phyloP scores from a whole-genome alignment of 2,113 vertebrate genomes.

The Quiscalus mexicanus region DNA sequence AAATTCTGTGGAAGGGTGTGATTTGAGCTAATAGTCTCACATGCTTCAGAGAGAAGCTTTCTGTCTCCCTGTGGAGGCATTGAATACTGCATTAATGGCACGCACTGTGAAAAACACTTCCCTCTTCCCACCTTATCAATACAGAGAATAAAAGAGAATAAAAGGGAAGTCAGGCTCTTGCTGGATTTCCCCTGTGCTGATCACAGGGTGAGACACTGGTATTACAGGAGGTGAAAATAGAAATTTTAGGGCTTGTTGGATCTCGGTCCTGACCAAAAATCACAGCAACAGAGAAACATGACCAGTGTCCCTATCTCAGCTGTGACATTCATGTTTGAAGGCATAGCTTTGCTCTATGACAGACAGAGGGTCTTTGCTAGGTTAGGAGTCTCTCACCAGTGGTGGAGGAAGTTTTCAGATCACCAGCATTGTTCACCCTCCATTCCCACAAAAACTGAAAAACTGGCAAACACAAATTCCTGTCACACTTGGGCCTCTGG shows the following conservation, averaged over 20 bases:
- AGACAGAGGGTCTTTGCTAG: background rate
- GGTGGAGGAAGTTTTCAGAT: background rate
- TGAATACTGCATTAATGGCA: background rate
- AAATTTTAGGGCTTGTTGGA: background rate
- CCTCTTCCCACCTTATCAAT: background rate
- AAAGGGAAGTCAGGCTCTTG: background rate
- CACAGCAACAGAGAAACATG: background rate
- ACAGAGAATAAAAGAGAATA: background rate
- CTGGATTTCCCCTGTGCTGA: background rate
- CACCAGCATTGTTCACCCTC: background rate
- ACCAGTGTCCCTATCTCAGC: background rate
- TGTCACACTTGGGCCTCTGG: background rate
- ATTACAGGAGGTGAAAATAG: background rate
- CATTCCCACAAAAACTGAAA: background rate
- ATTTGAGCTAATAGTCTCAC: constrained; percentile 10
- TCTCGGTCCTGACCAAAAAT: background rate
- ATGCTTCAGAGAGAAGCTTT: background rate
- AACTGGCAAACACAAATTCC: background rate
- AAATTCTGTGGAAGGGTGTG: background rate
- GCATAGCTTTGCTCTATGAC: background rate
- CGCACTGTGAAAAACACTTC: background rate
- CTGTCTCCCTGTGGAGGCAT: background rate
- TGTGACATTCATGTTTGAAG: background rate
- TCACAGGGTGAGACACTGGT: background rate
- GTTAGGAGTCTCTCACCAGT: background rate